Conservation (phyloP, 1,140 invertebrate genomes). For the Drosophila leontia region DNA sequence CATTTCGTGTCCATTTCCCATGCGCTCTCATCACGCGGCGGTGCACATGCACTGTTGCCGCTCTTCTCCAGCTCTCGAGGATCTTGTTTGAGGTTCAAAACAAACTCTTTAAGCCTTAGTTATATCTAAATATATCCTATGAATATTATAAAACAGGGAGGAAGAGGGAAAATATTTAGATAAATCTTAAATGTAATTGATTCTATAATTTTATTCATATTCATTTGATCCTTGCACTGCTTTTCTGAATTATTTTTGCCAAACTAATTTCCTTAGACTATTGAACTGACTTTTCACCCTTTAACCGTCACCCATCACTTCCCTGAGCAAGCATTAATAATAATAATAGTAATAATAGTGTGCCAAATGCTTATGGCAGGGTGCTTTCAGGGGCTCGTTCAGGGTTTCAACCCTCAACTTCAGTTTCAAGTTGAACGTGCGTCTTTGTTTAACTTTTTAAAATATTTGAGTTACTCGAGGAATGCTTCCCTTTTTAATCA, state of each 20-base stretch:
- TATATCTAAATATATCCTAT: not conserved
- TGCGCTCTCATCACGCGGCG: slow-evolving; percentile 39
- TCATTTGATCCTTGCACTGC: not conserved
- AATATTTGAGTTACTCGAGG: slow-evolving; percentile 71
- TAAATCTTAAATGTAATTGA: too few relatives aligned
- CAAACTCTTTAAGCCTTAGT: not conserved
- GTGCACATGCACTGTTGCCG: slow-evolving; percentile 57
- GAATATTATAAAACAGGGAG: too few relatives aligned
- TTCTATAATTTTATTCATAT: not conserved
- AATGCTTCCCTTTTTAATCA: slow-evolving; percentile 73
- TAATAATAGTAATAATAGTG: slow-evolving; percentile 72
- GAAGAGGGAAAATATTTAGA: not conserved
- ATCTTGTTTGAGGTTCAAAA: slow-evolving; percentile 2
- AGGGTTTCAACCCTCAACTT: slow-evolving; percentile 56
- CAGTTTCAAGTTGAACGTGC: slow-evolving; percentile 16
- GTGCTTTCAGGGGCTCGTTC: not conserved
- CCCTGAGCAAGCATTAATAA: slow-evolving; percentile 51
- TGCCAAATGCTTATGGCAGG: slow-evolving; percentile 54
- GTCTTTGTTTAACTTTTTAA: slow-evolving; percentile 63
- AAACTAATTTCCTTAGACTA: not conserved
- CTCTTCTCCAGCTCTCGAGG: slow-evolving; percentile 48
- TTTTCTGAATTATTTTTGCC: not conserved
- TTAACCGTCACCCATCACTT: not conserved
- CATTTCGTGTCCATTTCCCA: slow-evolving; percentile 68
- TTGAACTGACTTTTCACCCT: slow-evolving; percentile 1